Evolutionary conservation across 2,797 vertebrate species (phyloP).

Genomic region (Channa striata): DNA sequence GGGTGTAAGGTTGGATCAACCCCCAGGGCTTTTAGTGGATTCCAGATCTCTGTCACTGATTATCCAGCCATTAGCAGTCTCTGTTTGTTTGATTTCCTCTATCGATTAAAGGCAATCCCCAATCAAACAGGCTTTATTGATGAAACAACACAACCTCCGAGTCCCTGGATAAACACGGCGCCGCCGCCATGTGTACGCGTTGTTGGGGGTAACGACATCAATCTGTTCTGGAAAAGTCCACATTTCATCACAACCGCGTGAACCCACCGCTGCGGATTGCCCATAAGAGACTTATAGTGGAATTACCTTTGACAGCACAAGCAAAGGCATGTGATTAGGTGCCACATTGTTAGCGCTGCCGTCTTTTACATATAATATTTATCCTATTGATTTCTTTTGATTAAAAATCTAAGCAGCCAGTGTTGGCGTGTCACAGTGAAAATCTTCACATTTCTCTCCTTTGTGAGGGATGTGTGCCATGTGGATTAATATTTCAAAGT

Average conservation of each 20-base stretch:
- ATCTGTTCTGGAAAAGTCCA: constrained; percentile 29
- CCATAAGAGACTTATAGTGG: constrained; percentile 56
- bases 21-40: constrained; percentile 57
- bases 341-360: constrained; percentile 57
- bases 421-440: constrained; percentile 45
- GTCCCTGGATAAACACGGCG: constrained; percentile 71
- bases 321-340: constrained; percentile 60
- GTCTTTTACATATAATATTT: constrained; percentile 78
- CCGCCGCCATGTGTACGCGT: neutral
- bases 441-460: constrained; percentile 50
- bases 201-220: constrained; percentile 12
- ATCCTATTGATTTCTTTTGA: constrained; percentile 80
- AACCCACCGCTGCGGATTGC: constrained; percentile 20
- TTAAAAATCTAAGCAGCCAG: constrained; percentile 67
- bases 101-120: constrained; percentile 80
- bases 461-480: constrained; percentile 64
- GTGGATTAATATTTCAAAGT: constrained; percentile 78
- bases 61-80: constrained; percentile 75
- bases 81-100: constrained; percentile 78
- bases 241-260: constrained; percentile 37
- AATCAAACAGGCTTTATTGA: constrained; percentile 81
- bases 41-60: constrained; percentile 71
- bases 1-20: constrained; percentile 38
- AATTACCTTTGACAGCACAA: constrained; percentile 75
- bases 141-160: constrained; percentile 56